These are phyloP conservation scores for Podiceps cristatus DNA, from an alignment of 2,113 vertebrate species.

Conservation along the genomic window DNA sequence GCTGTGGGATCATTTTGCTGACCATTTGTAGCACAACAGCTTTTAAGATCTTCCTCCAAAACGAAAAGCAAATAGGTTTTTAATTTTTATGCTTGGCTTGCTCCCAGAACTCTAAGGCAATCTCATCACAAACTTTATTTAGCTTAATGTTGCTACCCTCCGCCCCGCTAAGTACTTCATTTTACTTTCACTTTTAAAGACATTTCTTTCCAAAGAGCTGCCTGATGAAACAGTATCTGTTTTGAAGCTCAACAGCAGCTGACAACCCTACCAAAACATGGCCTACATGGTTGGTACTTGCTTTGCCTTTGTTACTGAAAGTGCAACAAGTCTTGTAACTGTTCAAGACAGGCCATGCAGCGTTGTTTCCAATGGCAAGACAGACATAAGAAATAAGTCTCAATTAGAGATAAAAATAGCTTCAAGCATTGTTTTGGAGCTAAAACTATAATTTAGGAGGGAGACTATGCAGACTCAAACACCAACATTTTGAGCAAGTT, in stretches of 20 bases:
- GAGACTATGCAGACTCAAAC: not conserved
- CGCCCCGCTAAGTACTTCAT: not conserved
- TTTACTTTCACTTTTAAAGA: not conserved
- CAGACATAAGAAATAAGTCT: not conserved
- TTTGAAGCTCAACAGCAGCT: not conserved
- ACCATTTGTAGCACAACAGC: not conserved
- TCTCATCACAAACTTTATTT: not conserved
- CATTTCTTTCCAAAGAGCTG: not conserved
- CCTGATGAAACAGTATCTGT: not conserved
- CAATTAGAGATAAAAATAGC: not conserved
- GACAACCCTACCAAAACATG: not conserved
- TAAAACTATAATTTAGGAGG: accelerated
- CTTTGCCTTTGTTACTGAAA: not conserved
- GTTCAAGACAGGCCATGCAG: not conserved
- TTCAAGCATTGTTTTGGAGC: not conserved
- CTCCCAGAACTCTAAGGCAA: not conserved
- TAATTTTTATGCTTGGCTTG: not conserved
- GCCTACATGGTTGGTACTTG: not conserved
- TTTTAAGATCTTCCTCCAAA: not conserved
- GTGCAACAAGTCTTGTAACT: not conserved
- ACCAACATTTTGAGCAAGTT: not conserved
- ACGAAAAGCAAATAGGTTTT: not conserved
- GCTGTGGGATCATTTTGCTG: not conserved
- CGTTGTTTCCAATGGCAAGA: not conserved
- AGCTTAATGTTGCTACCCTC: not conserved